Conservation (phyloP, 2,113 vertebrate genomes). For the Eurystomus gularis region DNA sequence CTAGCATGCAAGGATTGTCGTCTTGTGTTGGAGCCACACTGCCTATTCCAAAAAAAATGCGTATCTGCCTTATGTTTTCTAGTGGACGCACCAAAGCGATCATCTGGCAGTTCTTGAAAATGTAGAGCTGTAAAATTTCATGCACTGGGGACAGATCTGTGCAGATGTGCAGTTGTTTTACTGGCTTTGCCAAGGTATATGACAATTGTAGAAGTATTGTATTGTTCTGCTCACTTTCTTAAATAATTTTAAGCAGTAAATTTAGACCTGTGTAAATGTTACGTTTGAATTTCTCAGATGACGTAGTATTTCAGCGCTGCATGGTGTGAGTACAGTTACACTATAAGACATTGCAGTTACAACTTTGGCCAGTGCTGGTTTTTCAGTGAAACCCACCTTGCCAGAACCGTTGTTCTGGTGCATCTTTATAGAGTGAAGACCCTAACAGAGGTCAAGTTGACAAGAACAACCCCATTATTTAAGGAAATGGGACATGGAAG, state of each 20-base stretch:
- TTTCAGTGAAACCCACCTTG: not conserved
- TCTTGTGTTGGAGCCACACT: not conserved
- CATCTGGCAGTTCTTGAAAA: not conserved
- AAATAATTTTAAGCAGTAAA: not conserved
- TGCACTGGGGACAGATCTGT: not conserved
- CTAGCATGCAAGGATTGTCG: not conserved
- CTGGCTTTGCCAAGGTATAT: not conserved
- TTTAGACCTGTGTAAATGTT: not conserved
- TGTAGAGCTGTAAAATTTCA: fast-evolving
- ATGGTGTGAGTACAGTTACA: not conserved
- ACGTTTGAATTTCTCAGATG: not conserved
- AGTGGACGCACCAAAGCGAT: not conserved
- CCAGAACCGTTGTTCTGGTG: not conserved
- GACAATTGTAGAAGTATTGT: not conserved
- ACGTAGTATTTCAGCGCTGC: not conserved
- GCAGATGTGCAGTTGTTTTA: not conserved
- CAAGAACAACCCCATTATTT: not conserved
- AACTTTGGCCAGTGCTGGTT: not conserved
- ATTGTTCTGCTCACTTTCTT: not conserved
- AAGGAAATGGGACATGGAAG: not conserved
- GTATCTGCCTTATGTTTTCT: not conserved
- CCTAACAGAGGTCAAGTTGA: not conserved
- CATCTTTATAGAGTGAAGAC: not conserved
- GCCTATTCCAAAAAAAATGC: not conserved
- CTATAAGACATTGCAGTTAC: fast-evolving